Percentiles rank a stretch among this genome's conserved stretches.
Evolutionary conservation across 1,140 invertebrate species (phyloP).

Genomic region (Drosophila nikananu): DNA sequence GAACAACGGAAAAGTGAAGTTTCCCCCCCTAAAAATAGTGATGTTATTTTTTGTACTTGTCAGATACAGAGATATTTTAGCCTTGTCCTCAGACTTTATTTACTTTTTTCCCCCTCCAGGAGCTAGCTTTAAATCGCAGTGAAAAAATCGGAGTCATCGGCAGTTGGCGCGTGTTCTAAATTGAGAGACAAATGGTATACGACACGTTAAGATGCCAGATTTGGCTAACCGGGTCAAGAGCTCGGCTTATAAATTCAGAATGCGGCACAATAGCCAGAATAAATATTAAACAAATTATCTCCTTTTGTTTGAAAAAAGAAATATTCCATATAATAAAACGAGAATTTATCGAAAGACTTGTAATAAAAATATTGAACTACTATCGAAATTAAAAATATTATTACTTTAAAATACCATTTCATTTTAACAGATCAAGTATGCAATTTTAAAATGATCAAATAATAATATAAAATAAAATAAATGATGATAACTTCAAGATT

Average conservation of each 20-base stretch:
- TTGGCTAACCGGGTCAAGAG: constrained; percentile 12
- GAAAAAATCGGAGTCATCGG: constrained; percentile 18
- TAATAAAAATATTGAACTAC: too few relatives aligned
- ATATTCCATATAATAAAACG: too few relatives aligned
- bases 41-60: constrained; percentile 28
- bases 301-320: not conserved
- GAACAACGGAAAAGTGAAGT: constrained; percentile 15
- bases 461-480: too few relatives aligned
- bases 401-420: too few relatives aligned
- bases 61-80: constrained; percentile 6
- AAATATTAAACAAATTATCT: not conserved
- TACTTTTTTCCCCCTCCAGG: constrained; percentile 12
- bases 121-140: constrained; percentile 16
- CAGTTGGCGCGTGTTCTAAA: constrained; percentile 28
- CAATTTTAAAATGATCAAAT: too few relatives aligned
- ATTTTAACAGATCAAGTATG: too few relatives aligned
- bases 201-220: constrained; percentile 9
- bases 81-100: constrained; percentile 26
- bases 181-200: constrained; percentile 23
- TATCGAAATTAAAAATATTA: too few relatives aligned
- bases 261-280: not conserved
- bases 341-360: too few relatives aligned
- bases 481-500: too few relatives aligned
- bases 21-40: constrained; percentile 18
- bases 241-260: not conserved